Conservation (phyloP, 2,888 invertebrate species). For the Dicyrtoma fusca region DNA sequence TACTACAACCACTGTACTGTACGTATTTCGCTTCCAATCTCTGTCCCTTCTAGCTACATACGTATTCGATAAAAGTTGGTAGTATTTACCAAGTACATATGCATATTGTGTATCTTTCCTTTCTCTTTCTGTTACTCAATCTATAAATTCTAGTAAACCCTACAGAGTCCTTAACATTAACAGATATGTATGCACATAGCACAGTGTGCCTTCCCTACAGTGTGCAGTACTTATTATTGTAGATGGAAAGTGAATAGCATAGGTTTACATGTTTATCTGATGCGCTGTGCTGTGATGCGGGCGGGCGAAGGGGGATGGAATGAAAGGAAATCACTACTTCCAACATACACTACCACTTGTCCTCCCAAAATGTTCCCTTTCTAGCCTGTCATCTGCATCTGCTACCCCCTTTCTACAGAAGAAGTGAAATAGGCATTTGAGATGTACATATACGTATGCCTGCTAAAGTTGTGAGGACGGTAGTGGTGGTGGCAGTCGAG, state of each 20-base stretch:
- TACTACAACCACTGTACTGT: not conserved
- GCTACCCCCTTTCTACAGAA: slow-evolving; percentile 36
- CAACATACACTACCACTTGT: slow-evolving; percentile 12
- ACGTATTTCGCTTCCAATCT: no score
- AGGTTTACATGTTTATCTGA: not conserved
- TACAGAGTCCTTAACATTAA: no score
- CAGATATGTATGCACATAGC: not conserved
- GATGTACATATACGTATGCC: not conserved
- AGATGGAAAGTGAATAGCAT: no score
- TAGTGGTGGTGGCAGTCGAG: no score
- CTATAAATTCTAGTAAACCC: not conserved
- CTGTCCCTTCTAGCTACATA: no score
- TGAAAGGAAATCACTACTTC: slow-evolving; percentile 17
- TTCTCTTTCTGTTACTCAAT: not conserved
- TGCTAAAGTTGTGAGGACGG: no score
- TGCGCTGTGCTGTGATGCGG: not conserved
- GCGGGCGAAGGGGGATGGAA: slow-evolving; percentile 3
- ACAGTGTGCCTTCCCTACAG: not conserved
- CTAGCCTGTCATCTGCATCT: slow-evolving; percentile 44
- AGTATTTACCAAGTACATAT: no score
- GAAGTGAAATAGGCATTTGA: not conserved
- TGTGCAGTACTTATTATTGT: no score
- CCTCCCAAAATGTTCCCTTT: not conserved
- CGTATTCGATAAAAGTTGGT: no score
- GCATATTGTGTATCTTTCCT: not conserved